These are phyloP conservation scores for Orcinus orca DNA, from an alignment of 2,113 vertebrate genomes.

Conservation along the genomic window DNA sequence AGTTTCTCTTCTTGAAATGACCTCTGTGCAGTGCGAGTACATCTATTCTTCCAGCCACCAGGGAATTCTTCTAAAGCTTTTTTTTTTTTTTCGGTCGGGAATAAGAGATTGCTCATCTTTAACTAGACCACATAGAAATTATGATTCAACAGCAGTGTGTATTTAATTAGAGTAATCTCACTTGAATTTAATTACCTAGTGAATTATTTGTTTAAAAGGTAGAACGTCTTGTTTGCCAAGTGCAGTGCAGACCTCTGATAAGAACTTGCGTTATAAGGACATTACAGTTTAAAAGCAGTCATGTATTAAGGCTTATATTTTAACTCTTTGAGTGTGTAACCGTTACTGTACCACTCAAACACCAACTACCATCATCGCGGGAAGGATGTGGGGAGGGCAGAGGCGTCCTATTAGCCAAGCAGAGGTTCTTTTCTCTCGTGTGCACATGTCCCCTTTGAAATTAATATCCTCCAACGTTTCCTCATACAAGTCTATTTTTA, in stretches of 20 bases:
- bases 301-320: constrained; percentile 45
- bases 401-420: not conserved
- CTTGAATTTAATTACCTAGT: constrained; percentile 90
- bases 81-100: constrained; percentile 56
- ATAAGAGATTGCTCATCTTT: constrained; percentile 83
- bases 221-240: constrained; percentile 85
- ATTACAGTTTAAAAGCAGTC: constrained; percentile 60
- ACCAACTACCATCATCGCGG: rapidly evolving
- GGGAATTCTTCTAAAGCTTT: constrained; percentile 78
- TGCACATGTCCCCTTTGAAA: not conserved
- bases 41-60: constrained; percentile 78
- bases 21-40: constrained; percentile 77
- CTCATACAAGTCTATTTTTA: not conserved
- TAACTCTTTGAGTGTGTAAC: constrained; percentile 63
- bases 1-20: constrained; percentile 81
- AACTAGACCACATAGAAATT: constrained; percentile 87
- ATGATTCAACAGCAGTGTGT: constrained; percentile 86
- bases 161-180: constrained; percentile 90
- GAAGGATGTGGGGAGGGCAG: rapidly evolving
- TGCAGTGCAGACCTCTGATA: constrained; percentile 83
- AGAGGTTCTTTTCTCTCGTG: not conserved
- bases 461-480: not conserved
- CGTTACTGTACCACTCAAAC: no score
- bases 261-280: constrained; percentile 80
- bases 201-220: constrained; percentile 90